Base-by-base conservation (phyloP, 2,113 vertebrate species). In the Grammomys surdaster region DNA sequence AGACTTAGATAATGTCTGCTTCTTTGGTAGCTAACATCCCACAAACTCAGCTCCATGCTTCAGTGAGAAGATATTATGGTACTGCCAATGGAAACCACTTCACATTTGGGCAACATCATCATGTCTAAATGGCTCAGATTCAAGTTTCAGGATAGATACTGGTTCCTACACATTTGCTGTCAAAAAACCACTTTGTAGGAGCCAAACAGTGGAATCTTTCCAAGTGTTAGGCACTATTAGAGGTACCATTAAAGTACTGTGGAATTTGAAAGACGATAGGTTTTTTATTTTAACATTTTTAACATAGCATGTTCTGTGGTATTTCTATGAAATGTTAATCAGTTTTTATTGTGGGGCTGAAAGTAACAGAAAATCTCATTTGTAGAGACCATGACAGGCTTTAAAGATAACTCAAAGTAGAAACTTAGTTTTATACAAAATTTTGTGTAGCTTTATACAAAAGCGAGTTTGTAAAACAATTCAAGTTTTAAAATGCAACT, bases 61-160 rank as follows among this genome's bases (percentile, higher is more conserved):
- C 96, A 96, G 86, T 90, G 92, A 97, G 94, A 97, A 95, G 97
- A 97, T 93, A 93, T 76, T 89, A 93, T 96, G 96, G 95, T 95
- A 95, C 86, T 98, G 96, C 97, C 97, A 97, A 88, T 97, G 97
- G 96, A 95, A 97, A 97, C 97, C 97, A 97, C 95, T 97, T 96
- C 95, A 94, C 95, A 96, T 97, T 97, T 96, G 95, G 95, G 97
- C 90, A 96, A 92, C 92, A 95, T 97, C 86, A 93, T 95, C 87
- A 96, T 96, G 91, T 98, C 95, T 95, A 73, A 48, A 63, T 97
- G 97, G 97, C 97, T 97, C 86, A 86, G 94, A 82, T 76, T 69
- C 51, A 40, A 96, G 80, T 73, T 86, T 93, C 54, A 90, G 73
- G 85, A 84, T 95, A 93, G 40, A 91, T 95, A 72, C 36, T 95